Evolutionary conservation across 2,113 vertebrate species (phyloP).

Genomic region (Microtus richardsoni): DNA sequence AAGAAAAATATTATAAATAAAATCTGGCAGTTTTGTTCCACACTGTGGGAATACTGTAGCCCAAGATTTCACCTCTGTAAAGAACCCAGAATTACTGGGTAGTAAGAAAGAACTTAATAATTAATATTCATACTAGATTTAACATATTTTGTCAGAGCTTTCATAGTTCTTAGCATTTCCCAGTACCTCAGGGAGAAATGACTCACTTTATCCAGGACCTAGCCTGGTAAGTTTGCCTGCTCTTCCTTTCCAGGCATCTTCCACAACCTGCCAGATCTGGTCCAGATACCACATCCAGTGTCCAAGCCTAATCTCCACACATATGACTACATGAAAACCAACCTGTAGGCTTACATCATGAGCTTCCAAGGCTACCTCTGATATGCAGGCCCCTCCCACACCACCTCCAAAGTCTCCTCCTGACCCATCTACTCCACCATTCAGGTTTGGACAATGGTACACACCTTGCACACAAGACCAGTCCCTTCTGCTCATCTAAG

Average conservation of each 20-base stretch:
- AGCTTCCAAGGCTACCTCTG: neutral
- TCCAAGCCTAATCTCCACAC: neutral
- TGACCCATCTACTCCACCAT: neutral
- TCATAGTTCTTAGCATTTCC: neutral
- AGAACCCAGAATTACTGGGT: neutral
- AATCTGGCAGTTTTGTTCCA: neutral
- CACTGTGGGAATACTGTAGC: neutral
- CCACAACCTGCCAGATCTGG: neutral
- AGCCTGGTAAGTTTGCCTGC: neutral
- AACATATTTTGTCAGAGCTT: neutral
- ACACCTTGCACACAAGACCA: neutral
- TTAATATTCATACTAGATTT: neutral
- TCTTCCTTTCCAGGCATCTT: neutral
- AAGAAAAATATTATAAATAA: conserved; percentile 34
- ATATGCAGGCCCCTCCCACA: neutral
- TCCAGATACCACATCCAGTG: neutral
- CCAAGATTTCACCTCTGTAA: neutral
- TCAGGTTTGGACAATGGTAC: neutral
- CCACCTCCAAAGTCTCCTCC: no score
- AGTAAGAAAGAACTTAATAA: neutral
- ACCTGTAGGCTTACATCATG: neutral
- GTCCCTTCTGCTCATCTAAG: neutral
- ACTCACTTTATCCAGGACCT: neutral
- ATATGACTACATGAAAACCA: neutral
- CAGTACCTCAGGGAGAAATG: neutral